Evolutionary conservation across 2,888 invertebrate species (phyloP), one percentile per base, ranked within the genome.

Genomic region (Carabus problematicus): DNA sequence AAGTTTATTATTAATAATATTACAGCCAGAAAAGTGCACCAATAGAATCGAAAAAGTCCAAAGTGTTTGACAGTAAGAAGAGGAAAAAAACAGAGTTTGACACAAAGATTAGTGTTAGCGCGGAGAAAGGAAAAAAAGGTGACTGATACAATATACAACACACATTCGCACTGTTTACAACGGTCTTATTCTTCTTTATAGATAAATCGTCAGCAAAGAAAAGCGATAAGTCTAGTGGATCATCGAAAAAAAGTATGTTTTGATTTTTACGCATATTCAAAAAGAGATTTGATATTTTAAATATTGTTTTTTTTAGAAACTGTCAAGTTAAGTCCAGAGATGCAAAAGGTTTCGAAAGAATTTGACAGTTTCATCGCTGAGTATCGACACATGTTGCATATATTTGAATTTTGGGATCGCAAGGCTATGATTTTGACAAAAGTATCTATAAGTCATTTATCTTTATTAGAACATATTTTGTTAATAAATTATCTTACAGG

Each of bases 301-400:
- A 40, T 56, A n/a, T 59, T 12, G 3, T 14, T 14, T 16, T 56
- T n/a, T 12, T 56, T 56, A 61, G 43, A 59, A 54, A 61, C 41
- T 19, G 41, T 41, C 49, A 16, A 43, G 39, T n/a, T 70, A 14
- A 61, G 47, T 6, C 68, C 73, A 3, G 70, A 70, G 64, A 70
- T 72, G 55, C 43, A 59, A 43, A 71, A 71, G 71, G n/a, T 74
- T 1, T 75, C 77, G 70, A 67, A 64, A n/a, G 49, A 45, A 18
- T 74, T 77, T 55, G 74, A 75, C 11, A 47, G 64, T 16, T 78
- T 76, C 41, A 75, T 76, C 63, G 45, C 61, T 14, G 64, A 75
- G 6, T 62, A 73, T 47, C 55, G 47, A 11, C 68, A 72, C 55
- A 64, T 72, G 41, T 11, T 67, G 2, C 67, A 68, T 19, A 54